Conservation (phyloP, 2,888 invertebrate genomes). For the Sphaerophoria rueppellii region DNA sequence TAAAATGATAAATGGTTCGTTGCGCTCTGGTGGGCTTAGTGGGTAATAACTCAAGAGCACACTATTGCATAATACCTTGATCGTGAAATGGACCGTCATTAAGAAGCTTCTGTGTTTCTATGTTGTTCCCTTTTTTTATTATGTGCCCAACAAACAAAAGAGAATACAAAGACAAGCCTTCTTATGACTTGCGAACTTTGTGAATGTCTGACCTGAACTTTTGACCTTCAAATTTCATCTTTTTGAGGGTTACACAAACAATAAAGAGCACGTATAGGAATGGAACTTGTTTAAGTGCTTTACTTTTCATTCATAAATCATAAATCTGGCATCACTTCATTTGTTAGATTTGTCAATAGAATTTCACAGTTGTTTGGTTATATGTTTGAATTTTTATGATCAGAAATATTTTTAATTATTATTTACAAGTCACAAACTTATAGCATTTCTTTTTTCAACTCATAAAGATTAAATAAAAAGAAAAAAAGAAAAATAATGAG, state of each 20-base stretch:
- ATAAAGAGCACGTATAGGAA: neutral
- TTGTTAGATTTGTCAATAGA: neutral
- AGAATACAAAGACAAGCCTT: neutral
- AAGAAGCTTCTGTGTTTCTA: neutral
- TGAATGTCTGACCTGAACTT: neutral
- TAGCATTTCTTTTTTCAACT: neutral
- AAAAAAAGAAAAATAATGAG: neutral
- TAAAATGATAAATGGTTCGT: constrained; percentile 13
- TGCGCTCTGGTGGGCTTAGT: neutral
- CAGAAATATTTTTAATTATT: neutral
- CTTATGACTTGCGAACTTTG: neutral
- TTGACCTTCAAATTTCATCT: constrained; percentile 5
- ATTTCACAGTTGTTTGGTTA: neutral
- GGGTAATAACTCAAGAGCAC: neutral
- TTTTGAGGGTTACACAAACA: constrained; percentile 1
- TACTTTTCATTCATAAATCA: neutral
- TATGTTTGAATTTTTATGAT: neutral
- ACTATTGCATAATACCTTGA: constrained; percentile 12
- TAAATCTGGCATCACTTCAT: constrained; percentile 6
- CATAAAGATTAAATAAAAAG: constrained; percentile 3
- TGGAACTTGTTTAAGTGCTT: neutral
- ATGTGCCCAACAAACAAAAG: neutral
- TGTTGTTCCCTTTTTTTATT: neutral
- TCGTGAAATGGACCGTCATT: constrained; percentile 19
- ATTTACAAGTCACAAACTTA: constrained; percentile 7